Conservation (phyloP, 2,888 invertebrate species). For the Malacosoma neustria region DNA sequence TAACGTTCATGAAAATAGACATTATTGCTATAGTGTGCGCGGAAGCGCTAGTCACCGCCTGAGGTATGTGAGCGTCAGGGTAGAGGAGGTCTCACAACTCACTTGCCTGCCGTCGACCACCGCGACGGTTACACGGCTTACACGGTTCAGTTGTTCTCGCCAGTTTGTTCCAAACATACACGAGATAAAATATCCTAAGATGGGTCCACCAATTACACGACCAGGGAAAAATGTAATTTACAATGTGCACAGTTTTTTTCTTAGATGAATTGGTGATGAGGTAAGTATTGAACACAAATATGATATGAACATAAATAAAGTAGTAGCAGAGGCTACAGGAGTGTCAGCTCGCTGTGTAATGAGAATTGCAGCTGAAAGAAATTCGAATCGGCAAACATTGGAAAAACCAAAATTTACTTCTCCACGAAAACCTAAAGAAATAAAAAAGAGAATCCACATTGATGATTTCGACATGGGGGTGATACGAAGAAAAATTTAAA, state of each 20-base stretch:
- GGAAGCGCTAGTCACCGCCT: slow-evolving; percentile 1
- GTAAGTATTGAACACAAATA: slow-evolving; percentile 3
- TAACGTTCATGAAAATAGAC: too few relatives aligned
- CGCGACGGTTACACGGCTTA: background rate
- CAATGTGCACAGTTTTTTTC: slow-evolving; percentile 2
- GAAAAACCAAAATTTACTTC: too few relatives aligned
- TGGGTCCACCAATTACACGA: slow-evolving; percentile 2
- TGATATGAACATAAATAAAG: slow-evolving; percentile 3
- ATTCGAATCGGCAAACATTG: too few relatives aligned
- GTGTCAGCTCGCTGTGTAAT: slow-evolving; percentile 2
- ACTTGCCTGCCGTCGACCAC: background rate
- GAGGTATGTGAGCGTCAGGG: background rate
- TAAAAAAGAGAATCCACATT: too few relatives aligned
- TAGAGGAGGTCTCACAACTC: background rate
- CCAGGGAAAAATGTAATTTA: slow-evolving; percentile 3
- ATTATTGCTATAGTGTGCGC: background rate
- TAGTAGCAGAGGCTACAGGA: slow-evolving; percentile 4
- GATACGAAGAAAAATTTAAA: too few relatives aligned
- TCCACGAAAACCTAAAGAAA: too few relatives aligned
- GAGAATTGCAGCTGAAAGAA: slow-evolving; percentile 2
- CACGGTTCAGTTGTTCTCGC: too few relatives aligned
- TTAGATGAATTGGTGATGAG: slow-evolving; percentile 1
- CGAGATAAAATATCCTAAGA: background rate
- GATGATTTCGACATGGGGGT: too few relatives aligned
- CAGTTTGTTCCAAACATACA: too few relatives aligned